Evolutionary conservation across 2,888 invertebrate species (phyloP).

Genomic region (Hydroisotoma schaefferi): DNA sequence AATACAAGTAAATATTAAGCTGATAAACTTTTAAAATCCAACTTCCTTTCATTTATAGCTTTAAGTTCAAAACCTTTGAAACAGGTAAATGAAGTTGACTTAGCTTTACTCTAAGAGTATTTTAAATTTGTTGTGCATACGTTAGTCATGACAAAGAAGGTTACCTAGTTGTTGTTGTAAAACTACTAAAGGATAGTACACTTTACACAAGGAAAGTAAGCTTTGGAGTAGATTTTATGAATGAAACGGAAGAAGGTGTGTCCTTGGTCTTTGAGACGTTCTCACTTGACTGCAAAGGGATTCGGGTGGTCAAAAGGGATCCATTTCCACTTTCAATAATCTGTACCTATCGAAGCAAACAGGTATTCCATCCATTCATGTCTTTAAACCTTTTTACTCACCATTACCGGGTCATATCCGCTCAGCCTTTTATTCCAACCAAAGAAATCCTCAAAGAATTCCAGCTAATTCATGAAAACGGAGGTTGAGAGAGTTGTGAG

Average conservation of each 20-base stretch:
- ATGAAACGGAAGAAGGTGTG: slow-evolving; percentile 46
- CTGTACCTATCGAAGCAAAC: slow-evolving; percentile 1
- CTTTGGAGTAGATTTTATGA: slow-evolving; percentile 29
- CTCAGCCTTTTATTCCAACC: slow-evolving; percentile 8
- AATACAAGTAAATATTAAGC: too few species aligned
- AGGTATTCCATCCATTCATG: slow-evolving; percentile 5
- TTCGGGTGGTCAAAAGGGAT: slow-evolving; percentile 19
- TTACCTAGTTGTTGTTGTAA: slow-evolving; percentile 6
- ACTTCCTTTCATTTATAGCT: too few species aligned
- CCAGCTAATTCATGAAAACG: not conserved
- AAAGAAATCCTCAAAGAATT: slow-evolving; percentile 4
- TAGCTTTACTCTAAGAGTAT: too few species aligned
- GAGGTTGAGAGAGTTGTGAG: not conserved
- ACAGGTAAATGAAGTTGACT: too few species aligned
- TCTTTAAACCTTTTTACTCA: too few species aligned
- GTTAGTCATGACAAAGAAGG: slow-evolving; percentile 2
- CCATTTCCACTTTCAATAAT: slow-evolving; percentile 8
- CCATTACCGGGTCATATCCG: slow-evolving; percentile 13
- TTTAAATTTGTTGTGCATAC: too few species aligned
- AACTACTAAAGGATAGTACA: not conserved
- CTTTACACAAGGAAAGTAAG: too few species aligned
- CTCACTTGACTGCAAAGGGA: slow-evolving; percentile 8
- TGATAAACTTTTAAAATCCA: too few species aligned
- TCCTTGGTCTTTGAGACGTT: slow-evolving; percentile 11
- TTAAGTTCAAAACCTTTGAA: too few species aligned